Percentiles rank a stretch among this genome's conserved stretches.
Conservation (phyloP, 2,888 invertebrate genomes). For the Polietes domitor region DNA sequence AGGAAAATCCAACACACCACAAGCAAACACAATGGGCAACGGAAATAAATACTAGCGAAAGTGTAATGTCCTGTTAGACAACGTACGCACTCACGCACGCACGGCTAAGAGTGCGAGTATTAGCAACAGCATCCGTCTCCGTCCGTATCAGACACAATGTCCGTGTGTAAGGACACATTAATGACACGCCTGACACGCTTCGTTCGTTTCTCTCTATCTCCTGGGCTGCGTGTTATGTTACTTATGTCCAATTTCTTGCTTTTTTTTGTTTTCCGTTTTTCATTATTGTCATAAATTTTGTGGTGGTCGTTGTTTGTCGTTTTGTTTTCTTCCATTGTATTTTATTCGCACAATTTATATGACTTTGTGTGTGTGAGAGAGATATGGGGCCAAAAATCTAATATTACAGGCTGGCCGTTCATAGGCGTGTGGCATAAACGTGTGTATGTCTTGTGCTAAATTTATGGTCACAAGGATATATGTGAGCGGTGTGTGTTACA, state of each 20-base stretch:
- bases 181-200: constrained; percentile 20
- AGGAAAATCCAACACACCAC: background rate
- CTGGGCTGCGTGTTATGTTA: background rate
- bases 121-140: background rate
- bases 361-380: background rate
- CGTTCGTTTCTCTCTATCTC: background rate
- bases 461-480: constrained; percentile 51
- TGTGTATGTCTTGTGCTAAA: constrained; percentile 10
- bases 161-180: background rate
- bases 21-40: background rate
- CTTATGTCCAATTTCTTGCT: constrained; percentile 17
- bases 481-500: constrained; percentile 16
- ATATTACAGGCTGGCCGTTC: background rate
- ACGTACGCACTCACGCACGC: too few species aligned
- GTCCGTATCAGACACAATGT: background rate
- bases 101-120: background rate
- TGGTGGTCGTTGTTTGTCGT: constrained; percentile 49
- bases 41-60: background rate
- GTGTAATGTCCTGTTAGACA: background rate
- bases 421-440: constrained; percentile 5
- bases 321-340: constrained; percentile 48
- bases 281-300: constrained; percentile 57
- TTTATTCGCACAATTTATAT: constrained; percentile 8
- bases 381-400: background rate
- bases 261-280: background rate